phyloP scores from a whole-genome alignment of 1,140 invertebrate genomes.

The Pygmarrhopalites habei region DNA sequence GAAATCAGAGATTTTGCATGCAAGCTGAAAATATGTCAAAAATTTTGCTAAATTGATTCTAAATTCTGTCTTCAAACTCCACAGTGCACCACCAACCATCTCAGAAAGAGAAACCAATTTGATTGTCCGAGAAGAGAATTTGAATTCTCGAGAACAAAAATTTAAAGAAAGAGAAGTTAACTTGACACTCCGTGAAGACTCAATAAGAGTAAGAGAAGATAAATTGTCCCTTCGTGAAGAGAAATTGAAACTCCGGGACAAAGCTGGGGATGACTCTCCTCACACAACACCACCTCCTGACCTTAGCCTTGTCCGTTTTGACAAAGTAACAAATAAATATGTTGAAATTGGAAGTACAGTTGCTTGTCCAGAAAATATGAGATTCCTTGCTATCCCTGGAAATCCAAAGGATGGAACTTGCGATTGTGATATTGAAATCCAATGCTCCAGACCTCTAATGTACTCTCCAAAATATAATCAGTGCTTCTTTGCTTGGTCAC shows the following conservation, averaged over 20 bases:
- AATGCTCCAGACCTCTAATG: conserved; percentile 29
- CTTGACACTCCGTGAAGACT: conserved; percentile 19
- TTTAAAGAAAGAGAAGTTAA: conserved; percentile 12
- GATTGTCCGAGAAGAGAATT: conserved; percentile 6
- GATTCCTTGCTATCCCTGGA: conserved; percentile 35
- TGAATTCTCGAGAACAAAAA: conserved; percentile 17
- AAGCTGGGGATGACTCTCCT: background rate
- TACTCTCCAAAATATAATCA: conserved; percentile 31
- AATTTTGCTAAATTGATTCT: no score
- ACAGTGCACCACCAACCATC: no score
- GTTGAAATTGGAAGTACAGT: conserved; percentile 26
- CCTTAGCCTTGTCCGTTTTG: conserved; percentile 14
- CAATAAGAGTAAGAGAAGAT: conserved; percentile 12
- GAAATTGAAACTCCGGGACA: conserved; percentile 12
- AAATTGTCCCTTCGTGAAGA: conserved; percentile 18
- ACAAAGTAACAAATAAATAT: conserved; percentile 7
- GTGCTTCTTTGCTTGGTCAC: conserved; percentile 37
- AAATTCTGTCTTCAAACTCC: no score
- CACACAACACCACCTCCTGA: conserved; percentile 8
- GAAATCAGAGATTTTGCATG: no score
- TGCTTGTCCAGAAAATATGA: conserved; percentile 27
- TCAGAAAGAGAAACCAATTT: conserved; percentile 2
- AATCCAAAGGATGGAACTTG: conserved; percentile 20
- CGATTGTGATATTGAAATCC: conserved; percentile 31
- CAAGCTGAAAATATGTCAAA: no score